Evolutionary conservation across 2,888 invertebrate genomes (phyloP).

Genomic region (Hypomecis atomaria): DNA sequence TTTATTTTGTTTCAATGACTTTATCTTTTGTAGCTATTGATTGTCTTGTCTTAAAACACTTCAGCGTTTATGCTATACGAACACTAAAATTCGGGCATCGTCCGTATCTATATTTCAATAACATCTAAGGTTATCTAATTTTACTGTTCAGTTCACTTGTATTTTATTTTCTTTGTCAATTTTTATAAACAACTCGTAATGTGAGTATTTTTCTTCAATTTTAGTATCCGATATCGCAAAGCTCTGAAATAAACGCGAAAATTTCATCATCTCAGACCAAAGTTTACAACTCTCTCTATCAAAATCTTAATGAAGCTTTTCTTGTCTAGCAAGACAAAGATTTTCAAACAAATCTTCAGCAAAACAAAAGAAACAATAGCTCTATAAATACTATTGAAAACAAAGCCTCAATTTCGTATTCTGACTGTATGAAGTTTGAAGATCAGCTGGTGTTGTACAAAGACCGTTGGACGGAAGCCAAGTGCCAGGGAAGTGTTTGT

Average conservation of each 20-base stretch:
- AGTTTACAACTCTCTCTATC: neutral
- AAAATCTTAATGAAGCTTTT: neutral
- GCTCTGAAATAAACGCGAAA: neutral
- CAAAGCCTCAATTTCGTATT: slow-evolving; percentile 9
- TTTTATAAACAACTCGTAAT: no score
- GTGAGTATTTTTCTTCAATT: no score
- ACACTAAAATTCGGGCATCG: no score
- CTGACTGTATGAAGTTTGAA: neutral
- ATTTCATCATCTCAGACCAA: neutral
- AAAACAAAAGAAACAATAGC: neutral
- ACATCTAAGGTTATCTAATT: no score
- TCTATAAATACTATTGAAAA: neutral
- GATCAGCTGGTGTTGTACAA: slow-evolving; percentile 19
- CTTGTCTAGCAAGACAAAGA: neutral
- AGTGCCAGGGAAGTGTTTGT: slow-evolving; percentile 25
- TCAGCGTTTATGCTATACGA: no score
- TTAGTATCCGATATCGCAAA: neutral
- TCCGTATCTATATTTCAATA: no score
- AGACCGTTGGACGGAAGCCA: slow-evolving; percentile 14
- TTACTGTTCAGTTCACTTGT: no score
- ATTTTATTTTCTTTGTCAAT: no score
- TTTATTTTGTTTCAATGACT: no score
- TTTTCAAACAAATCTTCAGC: neutral
- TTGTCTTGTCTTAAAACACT: no score
- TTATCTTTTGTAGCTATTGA: no score